phyloP scores from a whole-genome alignment of 2,888 invertebrate species.

The Allacma fusca region DNA sequence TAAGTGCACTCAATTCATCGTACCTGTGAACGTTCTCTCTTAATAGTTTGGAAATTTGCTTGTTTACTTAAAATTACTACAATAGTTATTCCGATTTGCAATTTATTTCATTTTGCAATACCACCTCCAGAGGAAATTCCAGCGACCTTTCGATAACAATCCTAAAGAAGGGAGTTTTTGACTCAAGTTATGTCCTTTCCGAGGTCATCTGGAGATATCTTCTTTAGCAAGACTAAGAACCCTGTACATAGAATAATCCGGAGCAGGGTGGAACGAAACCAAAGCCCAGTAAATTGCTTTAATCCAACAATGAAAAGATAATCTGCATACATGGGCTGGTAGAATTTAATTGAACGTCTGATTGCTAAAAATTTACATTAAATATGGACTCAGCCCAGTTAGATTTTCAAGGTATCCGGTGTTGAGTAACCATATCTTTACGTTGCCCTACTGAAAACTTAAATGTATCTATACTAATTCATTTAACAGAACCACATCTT shows the following conservation, averaged over 20 bases:
- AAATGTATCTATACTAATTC: slow-evolving; percentile 1
- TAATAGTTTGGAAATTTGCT: not conserved
- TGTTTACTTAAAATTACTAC: slow-evolving; percentile 30
- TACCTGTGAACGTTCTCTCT: not conserved
- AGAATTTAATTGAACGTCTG: not conserved
- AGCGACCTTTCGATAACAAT: not conserved
- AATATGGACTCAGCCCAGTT: too few relatives aligned
- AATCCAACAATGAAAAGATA: not conserved
- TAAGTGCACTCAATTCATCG: not conserved
- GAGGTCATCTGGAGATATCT: not conserved
- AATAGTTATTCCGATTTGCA: slow-evolving; percentile 19
- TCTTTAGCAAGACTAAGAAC: slow-evolving; percentile 10
- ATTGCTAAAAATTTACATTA: slow-evolving; percentile 21
- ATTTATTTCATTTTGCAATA: not conserved
- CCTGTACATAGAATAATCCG: slow-evolving; percentile 8
- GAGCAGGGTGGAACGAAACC: not conserved
- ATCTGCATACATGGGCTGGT: slow-evolving; percentile 21
- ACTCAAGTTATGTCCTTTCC: slow-evolving; percentile 21
- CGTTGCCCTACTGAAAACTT: not conserved
- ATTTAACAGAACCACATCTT: not conserved
- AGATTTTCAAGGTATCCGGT: not conserved
- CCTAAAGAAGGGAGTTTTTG: not conserved
- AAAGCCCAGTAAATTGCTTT: not conserved
- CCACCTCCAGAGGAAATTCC: slow-evolving; percentile 3
- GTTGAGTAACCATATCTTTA: not conserved